phyloP scores from a whole-genome alignment of 2,797 vertebrate species.

The Sorex maritimensis region DNA sequence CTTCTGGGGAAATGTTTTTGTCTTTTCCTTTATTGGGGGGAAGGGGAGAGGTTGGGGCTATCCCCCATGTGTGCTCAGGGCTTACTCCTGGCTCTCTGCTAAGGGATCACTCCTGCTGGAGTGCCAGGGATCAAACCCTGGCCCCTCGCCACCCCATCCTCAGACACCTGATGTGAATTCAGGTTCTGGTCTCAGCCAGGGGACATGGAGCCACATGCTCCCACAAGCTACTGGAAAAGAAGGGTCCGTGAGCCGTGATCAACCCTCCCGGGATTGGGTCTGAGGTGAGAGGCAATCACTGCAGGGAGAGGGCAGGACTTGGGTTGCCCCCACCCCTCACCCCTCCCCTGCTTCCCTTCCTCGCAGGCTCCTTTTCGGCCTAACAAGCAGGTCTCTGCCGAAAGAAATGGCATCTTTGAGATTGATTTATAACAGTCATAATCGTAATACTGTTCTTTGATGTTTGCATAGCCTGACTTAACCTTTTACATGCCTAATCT shows the following conservation, averaged over 20 bases:
- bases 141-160: background rate
- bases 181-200: background rate
- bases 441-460: constrained; percentile 8
- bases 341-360: too few species aligned
- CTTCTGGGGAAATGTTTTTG: background rate
- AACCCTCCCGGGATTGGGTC: background rate
- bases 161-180: background rate
- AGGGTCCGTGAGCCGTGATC: background rate
- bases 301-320: background rate
- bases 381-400: background rate
- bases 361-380: background rate
- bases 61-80: background rate
- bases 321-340: too few species aligned
- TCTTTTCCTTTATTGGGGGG: background rate
- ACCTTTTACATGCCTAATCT: constrained; percentile 45
- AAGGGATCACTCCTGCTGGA: too few species aligned
- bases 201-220: background rate
- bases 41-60: background rate
- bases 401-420: constrained; percentile 23
- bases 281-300: constrained; percentile 6
- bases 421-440: constrained; percentile 65
- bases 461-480: constrained; percentile 46
- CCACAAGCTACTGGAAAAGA: background rate
- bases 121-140: background rate
- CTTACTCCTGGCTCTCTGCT: too few species aligned